phyloP scores from a whole-genome alignment of 2,888 invertebrate species.

The Ophion ellenae region DNA sequence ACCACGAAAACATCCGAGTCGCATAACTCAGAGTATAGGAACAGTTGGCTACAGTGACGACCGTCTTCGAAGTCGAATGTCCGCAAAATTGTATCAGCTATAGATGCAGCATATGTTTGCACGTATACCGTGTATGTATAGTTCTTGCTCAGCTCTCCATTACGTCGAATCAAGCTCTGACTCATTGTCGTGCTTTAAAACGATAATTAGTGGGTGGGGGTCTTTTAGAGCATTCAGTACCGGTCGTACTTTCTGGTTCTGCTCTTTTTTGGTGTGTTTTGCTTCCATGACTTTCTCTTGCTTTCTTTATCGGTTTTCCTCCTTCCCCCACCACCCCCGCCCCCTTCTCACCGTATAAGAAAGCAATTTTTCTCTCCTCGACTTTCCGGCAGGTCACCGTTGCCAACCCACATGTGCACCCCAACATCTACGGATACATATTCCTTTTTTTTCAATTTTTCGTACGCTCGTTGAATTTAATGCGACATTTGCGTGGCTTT shows the following conservation, averaged over 20 bases:
- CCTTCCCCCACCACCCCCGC: background rate
- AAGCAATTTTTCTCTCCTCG: background rate
- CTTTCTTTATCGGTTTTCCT: background rate
- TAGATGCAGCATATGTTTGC: no score
- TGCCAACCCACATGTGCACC: background rate
- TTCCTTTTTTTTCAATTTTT: conserved; percentile 12
- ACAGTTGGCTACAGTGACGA: no score
- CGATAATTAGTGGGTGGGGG: conserved; percentile 47
- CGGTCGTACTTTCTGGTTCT: conserved; percentile 23
- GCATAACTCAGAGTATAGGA: no score
- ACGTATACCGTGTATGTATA: background rate
- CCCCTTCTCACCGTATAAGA: background rate
- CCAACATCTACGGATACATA: background rate
- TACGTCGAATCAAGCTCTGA: conserved; percentile 50
- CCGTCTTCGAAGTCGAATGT: no score
- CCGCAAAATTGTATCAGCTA: no score
- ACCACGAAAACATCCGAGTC: no score
- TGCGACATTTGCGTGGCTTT: conserved; percentile 22
- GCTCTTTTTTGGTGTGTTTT: conserved; percentile 6
- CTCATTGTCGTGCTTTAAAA: conserved; percentile 56
- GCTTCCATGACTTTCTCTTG: background rate
- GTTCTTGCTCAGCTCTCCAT: background rate
- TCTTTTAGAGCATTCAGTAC: background rate
- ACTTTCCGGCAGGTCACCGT: background rate
- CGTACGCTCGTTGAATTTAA: conserved; percentile 39